Evolutionary conservation across 2,113 vertebrate genomes (phyloP), one percentile per base, ranked within the genome.

Genomic region (Varanus salvator): DNA sequence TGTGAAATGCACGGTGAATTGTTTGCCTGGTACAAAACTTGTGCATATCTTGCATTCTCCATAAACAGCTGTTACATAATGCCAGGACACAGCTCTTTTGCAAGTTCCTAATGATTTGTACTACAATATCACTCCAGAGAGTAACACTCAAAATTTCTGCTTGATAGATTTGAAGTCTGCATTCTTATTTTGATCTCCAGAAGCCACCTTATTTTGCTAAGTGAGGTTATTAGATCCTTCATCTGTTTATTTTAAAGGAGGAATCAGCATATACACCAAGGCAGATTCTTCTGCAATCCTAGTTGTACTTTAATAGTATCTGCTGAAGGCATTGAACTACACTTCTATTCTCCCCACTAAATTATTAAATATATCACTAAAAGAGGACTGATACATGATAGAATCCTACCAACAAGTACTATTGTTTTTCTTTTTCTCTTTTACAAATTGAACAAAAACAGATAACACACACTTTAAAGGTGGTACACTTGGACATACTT

Each of bases 311-410:
- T 14, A 68, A 44, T 29, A 72, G 19, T 87, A 80, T 12, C 38
- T 71, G 87, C 38, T 90, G 86, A 92, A 44, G 23, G 84, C 48
- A 1, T 15, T 84, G 71, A 86, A 81, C 50, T 21, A 50, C 81
- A 95, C 3, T 34, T 89, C 54, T 78, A 31, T 90, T 88, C 83
- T 89, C 74, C 48, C 74, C 89, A 8, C 29, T 75, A 7, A 52
- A 87, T 81, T 80, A 87, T 3, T 64, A 85, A 34, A 2, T 60
- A 80, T 81, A 87, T 71, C 84, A 92, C 17, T 25, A 80, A 87
- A 81, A 6, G 90, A 89, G 23, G 31, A 68, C 8, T 93, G 64
- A 90, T 64, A 89, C 52, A 11, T 64, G 71, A 90, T 93, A 21
- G 52, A 83, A 88, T 6, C 8, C 25, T 19, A 14, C 15, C 23